phyloP scores from a whole-genome alignment of 2,888 invertebrate species.

The Cantharis nigra region DNA sequence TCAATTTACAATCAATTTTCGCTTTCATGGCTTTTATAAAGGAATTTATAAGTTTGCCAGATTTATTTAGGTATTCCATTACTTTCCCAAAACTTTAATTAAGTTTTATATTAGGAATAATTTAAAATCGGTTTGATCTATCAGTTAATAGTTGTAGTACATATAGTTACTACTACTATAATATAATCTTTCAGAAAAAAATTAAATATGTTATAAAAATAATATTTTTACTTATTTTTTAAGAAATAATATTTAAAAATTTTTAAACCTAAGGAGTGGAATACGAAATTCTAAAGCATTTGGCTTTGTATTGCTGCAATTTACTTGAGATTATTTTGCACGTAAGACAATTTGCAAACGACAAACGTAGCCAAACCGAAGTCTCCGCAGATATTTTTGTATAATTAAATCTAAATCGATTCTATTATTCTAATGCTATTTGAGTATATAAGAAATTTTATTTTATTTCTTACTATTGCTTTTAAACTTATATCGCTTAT shows the following conservation, averaged over 20 bases:
- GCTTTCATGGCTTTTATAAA: neutral
- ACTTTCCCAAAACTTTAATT: neutral
- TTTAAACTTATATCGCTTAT: too few relatives aligned
- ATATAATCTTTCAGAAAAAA: neutral
- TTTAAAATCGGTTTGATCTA: neutral
- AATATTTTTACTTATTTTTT: neutral
- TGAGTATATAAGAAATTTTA: neutral
- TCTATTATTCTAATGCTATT: neutral
- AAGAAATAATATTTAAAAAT: conserved; percentile 11
- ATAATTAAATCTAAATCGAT: conserved; percentile 20
- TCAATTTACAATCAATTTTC: neutral
- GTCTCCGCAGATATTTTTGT: conserved; percentile 19
- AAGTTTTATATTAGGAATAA: neutral
- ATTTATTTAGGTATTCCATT: neutral
- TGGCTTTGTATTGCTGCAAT: conserved; percentile 6
- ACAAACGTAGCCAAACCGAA: conserved; percentile 1
- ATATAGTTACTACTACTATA: too few relatives aligned
- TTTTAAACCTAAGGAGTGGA: conserved; percentile 10
- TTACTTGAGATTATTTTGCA: conserved; percentile 14
- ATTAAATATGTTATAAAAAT: neutral
- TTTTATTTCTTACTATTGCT: neutral
- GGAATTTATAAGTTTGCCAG: neutral
- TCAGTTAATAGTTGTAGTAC: neutral
- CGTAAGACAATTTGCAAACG: conserved; percentile 11
- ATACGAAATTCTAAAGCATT: neutral